phyloP scores from a whole-genome alignment of 2,888 invertebrate genomes.

The Micropterix aruncella region DNA sequence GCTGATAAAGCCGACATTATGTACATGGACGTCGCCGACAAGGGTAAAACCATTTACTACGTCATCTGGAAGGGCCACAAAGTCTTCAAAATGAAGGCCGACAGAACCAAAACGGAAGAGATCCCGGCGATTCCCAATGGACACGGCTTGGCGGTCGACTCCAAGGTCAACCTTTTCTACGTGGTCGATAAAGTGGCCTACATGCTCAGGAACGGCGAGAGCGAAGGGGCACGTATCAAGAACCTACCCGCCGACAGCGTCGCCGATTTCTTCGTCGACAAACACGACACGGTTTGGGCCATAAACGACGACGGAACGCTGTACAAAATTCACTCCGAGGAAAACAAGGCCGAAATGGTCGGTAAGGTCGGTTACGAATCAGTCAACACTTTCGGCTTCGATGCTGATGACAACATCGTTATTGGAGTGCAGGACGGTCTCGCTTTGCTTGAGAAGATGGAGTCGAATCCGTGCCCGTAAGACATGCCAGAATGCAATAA shows the following conservation, averaged over 20 bases:
- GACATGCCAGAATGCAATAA: too few species aligned
- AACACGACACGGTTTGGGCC: slow-evolving; percentile 26
- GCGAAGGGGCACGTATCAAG: slow-evolving; percentile 27
- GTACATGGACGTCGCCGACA: slow-evolving; percentile 23
- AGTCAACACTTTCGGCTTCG: slow-evolving; percentile 31
- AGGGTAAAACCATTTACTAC: slow-evolving; percentile 25
- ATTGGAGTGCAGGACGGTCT: slow-evolving; percentile 27
- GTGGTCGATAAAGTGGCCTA: slow-evolving; percentile 29
- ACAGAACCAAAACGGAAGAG: slow-evolving; percentile 20
- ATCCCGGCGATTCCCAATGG: slow-evolving; percentile 29
- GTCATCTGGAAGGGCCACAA: slow-evolving; percentile 35
- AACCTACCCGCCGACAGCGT: slow-evolving; percentile 27
- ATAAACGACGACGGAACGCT: slow-evolving; percentile 32
- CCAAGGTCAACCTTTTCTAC: slow-evolving; percentile 29
- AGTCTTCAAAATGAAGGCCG: slow-evolving; percentile 25
- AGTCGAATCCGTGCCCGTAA: slow-evolving; percentile 24
- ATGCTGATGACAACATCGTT: slow-evolving; percentile 27
- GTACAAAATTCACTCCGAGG: slow-evolving; percentile 24
- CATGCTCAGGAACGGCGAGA: slow-evolving; percentile 21
- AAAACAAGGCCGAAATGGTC: slow-evolving; percentile 21
- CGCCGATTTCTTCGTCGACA: slow-evolving; percentile 26
- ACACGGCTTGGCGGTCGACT: slow-evolving; percentile 28
- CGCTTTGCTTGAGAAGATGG: slow-evolving; percentile 23
- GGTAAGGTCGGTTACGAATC: slow-evolving; percentile 24
- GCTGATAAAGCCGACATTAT: slow-evolving; percentile 34